Evolutionary conservation across 1,140 invertebrate species (phyloP).

Genomic region (Drosophila nikananu): DNA sequence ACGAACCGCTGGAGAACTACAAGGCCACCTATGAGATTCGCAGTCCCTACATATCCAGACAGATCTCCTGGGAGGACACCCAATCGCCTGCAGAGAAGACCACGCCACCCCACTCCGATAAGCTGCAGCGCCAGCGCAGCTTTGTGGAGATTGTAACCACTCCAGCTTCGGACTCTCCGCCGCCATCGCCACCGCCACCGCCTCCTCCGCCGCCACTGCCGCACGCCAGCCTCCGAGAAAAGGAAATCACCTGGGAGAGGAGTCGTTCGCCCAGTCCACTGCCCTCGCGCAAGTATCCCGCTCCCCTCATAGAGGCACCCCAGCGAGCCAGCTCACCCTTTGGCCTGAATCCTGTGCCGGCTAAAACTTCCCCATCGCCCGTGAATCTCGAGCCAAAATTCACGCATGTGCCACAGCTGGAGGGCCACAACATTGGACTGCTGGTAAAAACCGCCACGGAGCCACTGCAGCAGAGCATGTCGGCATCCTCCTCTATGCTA

Average conservation of each 20-base stretch:
- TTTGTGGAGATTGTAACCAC: conserved; percentile 66
- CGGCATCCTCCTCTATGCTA: conserved; percentile 61
- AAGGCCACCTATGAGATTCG: conserved; percentile 79
- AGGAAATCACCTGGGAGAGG: conserved; percentile 30
- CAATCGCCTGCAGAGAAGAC: conserved; percentile 29
- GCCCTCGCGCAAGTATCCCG: conserved; percentile 72
- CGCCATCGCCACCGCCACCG: conserved; percentile 6
- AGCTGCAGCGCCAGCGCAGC: conserved; percentile 56
- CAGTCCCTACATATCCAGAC: conserved; percentile 74
- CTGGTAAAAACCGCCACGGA: conserved; percentile 70
- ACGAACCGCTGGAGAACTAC: conserved; percentile 71
- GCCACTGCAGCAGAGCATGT: conserved; percentile 64
- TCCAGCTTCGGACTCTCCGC: conserved; percentile 26
- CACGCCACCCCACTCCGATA: not conserved
- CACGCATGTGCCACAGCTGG: conserved; percentile 70
- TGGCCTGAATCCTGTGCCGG: conserved; percentile 63
- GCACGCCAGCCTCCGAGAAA: not conserved
- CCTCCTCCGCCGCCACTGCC: conserved; percentile 18
- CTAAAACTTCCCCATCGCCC: conserved; percentile 23
- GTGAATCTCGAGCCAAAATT: conserved; percentile 35
- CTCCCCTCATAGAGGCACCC: conserved; percentile 71
- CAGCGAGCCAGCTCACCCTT: conserved; percentile 71
- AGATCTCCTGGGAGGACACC: conserved; percentile 77
- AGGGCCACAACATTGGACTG: conserved; percentile 78
- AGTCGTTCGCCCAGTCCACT: conserved; percentile 67